Evolutionary conservation across 2,888 invertebrate species (phyloP).

Genomic region (Drosophila kambysellisi): DNA sequence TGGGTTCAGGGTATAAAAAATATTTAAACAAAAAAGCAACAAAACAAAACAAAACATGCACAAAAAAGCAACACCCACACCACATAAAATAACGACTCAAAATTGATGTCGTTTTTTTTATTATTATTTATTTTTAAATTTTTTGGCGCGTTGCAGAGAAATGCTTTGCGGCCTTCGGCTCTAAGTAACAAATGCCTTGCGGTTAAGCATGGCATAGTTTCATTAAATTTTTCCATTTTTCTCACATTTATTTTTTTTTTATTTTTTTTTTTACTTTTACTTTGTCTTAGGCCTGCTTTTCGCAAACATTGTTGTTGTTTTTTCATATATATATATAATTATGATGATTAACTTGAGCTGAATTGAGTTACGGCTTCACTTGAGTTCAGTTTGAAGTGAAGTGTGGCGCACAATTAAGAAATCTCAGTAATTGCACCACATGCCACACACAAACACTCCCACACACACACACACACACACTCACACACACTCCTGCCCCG

Average conservation of each 20-base stretch:
- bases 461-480: conserved; percentile 29
- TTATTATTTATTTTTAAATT: background rate
- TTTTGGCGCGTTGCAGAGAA: conserved; percentile 53
- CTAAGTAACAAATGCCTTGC: conserved; percentile 54
- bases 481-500: background rate
- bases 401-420: conserved; percentile 61
- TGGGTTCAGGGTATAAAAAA: too few relatives aligned
- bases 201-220: conserved; percentile 68
- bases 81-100: conserved; percentile 26
- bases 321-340: conserved; percentile 38
- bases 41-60: conserved; percentile 5
- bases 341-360: conserved; percentile 55
- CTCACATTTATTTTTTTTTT: conserved; percentile 2
- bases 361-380: conserved; percentile 27
- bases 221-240: conserved; percentile 7
- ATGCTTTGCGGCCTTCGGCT: conserved; percentile 60
- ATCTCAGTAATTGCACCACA: conserved; percentile 54
- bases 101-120: conserved; percentile 30
- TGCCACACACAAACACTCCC: conserved; percentile 16
- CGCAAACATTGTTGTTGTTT: conserved; percentile 1
- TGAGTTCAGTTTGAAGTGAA: conserved; percentile 45
- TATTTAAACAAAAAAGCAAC: background rate
- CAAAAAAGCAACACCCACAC: conserved; percentile 70
- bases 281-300: conserved; percentile 48
- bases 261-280: conserved; percentile 45